phyloP scores from a whole-genome alignment of 2,888 invertebrate species.

The Rhogogaster chlorosoma region DNA sequence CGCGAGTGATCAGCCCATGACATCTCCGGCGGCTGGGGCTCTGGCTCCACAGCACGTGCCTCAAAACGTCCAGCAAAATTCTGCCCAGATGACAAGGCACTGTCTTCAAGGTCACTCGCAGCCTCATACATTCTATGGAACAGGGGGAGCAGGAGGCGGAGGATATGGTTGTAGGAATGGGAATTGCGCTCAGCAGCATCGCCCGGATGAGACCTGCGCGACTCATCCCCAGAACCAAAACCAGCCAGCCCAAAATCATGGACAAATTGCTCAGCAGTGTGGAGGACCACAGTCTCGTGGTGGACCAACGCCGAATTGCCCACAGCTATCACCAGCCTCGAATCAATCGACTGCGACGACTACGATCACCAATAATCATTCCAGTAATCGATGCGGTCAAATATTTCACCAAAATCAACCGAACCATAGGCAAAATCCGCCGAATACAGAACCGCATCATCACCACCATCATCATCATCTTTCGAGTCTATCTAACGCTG shows the following conservation, averaged over 20 bases:
- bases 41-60: constrained; percentile 72
- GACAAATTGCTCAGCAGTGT: constrained; percentile 35
- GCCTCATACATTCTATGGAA: constrained; percentile 67
- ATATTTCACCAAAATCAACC: constrained; percentile 72
- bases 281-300: constrained; percentile 58
- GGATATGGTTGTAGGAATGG: constrained; percentile 68
- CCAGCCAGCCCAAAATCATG: constrained; percentile 46
- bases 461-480: constrained; percentile 44
- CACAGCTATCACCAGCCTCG: constrained; percentile 65
- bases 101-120: constrained; percentile 63
- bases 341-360: constrained; percentile 49
- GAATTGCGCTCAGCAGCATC: constrained; percentile 63
- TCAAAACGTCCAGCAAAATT: constrained; percentile 69
- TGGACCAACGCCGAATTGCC: constrained; percentile 64
- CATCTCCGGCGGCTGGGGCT: constrained; percentile 74
- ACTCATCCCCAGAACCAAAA: constrained; percentile 53
- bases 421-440: constrained; percentile 67
- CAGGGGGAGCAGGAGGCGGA: constrained; percentile 51
- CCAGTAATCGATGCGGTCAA: constrained; percentile 62
- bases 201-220: constrained; percentile 58
- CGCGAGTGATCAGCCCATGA: constrained; percentile 73
- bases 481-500: constrained; percentile 58
- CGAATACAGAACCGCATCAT: constrained; percentile 59
- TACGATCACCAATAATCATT: constrained; percentile 58
- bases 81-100: constrained; percentile 73